Evolutionary conservation across 2,888 invertebrate genomes (phyloP).

Genomic region (Nemoura dubitans): DNA sequence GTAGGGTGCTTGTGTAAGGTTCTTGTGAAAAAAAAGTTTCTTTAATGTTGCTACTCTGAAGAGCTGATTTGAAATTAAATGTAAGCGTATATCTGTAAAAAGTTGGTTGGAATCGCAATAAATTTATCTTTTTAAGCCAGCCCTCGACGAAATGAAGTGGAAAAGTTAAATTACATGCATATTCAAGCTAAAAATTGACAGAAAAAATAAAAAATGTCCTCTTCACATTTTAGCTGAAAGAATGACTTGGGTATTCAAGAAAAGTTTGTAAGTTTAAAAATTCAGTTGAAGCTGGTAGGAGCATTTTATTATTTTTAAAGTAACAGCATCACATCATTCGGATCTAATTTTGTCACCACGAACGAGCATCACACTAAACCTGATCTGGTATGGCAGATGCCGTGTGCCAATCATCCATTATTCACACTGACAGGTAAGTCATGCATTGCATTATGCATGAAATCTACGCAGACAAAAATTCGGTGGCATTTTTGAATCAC

Average conservation of each 20-base stretch:
- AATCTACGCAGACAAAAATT: background rate
- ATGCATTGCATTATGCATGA: background rate
- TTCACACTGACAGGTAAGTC: background rate
- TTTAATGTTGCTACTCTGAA: background rate
- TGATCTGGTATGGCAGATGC: background rate
- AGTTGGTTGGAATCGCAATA: background rate
- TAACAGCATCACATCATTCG: background rate
- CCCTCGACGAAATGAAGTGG: slow-evolving; percentile 2
- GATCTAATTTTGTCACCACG: background rate
- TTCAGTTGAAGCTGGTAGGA: background rate
- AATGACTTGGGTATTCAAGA: background rate
- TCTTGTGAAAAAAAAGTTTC: too few species aligned
- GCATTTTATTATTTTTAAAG: background rate
- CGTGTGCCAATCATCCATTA: background rate
- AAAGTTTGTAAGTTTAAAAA: background rate
- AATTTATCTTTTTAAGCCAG: background rate
- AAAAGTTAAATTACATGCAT: background rate
- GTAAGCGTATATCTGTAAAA: background rate
- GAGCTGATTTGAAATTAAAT: background rate
- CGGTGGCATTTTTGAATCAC: background rate
- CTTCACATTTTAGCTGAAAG: background rate
- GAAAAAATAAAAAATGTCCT: background rate
- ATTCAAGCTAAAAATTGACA: background rate
- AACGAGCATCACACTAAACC: background rate
- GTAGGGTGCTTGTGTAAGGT: too few species aligned